Conservation (phyloP, 2,888 invertebrate genomes). For the Hemicrepidius hirtus region DNA sequence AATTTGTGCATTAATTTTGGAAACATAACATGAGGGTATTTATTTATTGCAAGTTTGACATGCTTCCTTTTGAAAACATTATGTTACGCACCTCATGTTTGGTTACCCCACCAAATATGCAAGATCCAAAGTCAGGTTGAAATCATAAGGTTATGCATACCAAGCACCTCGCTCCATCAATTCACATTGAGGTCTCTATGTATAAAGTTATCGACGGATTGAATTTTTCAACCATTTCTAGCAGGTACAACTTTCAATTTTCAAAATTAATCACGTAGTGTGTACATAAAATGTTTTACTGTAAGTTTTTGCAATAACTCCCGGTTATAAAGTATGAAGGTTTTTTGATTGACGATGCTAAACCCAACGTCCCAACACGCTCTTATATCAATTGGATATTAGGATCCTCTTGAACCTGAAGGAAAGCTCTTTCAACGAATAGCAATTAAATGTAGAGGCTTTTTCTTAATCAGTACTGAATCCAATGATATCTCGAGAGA, state of each 20-base stretch:
- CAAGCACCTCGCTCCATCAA: not conserved
- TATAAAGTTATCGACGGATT: no score
- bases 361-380: not conserved
- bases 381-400: not conserved
- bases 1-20: no score
- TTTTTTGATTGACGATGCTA: not conserved
- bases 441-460: slow-evolving; percentile 12
- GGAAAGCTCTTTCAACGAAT: not conserved
- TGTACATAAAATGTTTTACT: not conserved
- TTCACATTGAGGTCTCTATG: not conserved
- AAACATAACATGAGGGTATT: no score
- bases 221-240: no score
- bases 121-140: slow-evolving; percentile 6
- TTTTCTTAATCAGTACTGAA: slow-evolving; percentile 8
- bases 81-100: slow-evolving; percentile 12
- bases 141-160: slow-evolving; percentile 10
- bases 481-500: slow-evolving; percentile 16
- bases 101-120: not conserved
- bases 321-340: not conserved
- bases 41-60: not conserved
- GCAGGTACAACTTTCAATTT: not conserved
- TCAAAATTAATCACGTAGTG: not conserved
- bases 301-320: not conserved
- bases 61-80: not conserved
- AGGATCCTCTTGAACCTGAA: not conserved